Evolutionary conservation across 2,113 vertebrate species (phyloP), one percentile per base, ranked within the genome.

Genomic region (Chaetura pelagica): DNA sequence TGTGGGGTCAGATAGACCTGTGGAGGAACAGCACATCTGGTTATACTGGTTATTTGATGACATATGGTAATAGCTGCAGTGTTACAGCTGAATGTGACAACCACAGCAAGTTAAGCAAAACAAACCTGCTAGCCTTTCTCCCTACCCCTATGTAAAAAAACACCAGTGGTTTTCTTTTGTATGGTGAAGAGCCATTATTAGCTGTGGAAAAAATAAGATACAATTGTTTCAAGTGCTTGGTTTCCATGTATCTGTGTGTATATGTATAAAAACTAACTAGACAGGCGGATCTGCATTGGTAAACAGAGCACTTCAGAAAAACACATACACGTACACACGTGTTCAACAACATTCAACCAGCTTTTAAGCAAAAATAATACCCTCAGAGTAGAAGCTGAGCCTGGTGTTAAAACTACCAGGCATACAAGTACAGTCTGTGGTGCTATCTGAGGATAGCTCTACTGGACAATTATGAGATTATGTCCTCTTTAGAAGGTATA

Each of bases 371-470:
- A 97, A 96, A 93, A 48, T 66, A 97, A 92, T 92, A 64, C 51
- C 73, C 94, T 95, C 74, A 87, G 84, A 67, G 61, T 67, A 44
- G 32, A 82, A 94, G 72, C 81, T 81, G 84, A 95, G 79, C 46
- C 75, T 32, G 5, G 49, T 84, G 90, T 76, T 97, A 95, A 91
- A 91, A 95, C 88, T 97, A 90, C 94, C 83, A 96, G 85, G 84
- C 96, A 83, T 73, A 84, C 42, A 87, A 95, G 87, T 87, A 93
- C 2, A 5, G 89, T 95, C 83, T 96, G 88, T 89, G 61, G 48
- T 95, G 68, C 44, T 95, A 96, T 94, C 89, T 97, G 88, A 95
- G 93, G 90, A 95, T 96, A 95, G 92, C 87, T 98, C 85, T 92
- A 86, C 74, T 95, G 88, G 74, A 86, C 89, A 96, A 95, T 91